Evolutionary conservation across 2,797 vertebrate species (phyloP), one percentile per base, ranked within the genome.

Genomic region (Luscinia luscinia): DNA sequence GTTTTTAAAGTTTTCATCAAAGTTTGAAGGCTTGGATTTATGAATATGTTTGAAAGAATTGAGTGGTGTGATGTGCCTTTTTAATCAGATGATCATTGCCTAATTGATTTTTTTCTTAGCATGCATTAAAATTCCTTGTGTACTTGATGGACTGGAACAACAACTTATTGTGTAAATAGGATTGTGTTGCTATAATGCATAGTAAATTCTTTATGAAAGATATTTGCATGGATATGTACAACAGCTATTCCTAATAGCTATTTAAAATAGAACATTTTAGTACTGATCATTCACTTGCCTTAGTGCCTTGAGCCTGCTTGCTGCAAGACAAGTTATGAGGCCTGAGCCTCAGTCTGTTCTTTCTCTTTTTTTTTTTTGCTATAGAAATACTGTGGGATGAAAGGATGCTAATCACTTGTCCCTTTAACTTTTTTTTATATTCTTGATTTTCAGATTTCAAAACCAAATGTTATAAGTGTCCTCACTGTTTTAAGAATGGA

Each of bases 71-170:
- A 61, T 88, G 57, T 84, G 70, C 55, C 74, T 84, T 36, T 87
- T 95, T 96, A 90, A 94, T 92, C 90, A 93, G 81, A 92, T 84
- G 77, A 94, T 96, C 64, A 63, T 79, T 93, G 79, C 54, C 57
- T 95, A 93, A 96, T 84, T 95, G 92, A 77, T 89, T 88, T 89
- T 82, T 68, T 86, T 87, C 85, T 95, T 82, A 90, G 81, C 27
- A 27, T 85, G 40, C 75, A 89, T 92, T 95, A 90, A 87, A 96
- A 82, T 87, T 91, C 54, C 66, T 79, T 94, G 69, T 85, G 77
- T 94, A 90, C 66, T 89, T 90, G 85, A 90, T 92, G 82, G 68
- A 92, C 87, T 87, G 84, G 89, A 95, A 91, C 81, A 95, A 45
- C 75, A 95, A 40, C 73, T 90, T 87, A 64, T 6, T 94, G 92